A percentile compares a stretch with the other conserved stretches of the same genome.
Conservation (phyloP, 2,113 vertebrate genomes). For the Corvus cornix region DNA sequence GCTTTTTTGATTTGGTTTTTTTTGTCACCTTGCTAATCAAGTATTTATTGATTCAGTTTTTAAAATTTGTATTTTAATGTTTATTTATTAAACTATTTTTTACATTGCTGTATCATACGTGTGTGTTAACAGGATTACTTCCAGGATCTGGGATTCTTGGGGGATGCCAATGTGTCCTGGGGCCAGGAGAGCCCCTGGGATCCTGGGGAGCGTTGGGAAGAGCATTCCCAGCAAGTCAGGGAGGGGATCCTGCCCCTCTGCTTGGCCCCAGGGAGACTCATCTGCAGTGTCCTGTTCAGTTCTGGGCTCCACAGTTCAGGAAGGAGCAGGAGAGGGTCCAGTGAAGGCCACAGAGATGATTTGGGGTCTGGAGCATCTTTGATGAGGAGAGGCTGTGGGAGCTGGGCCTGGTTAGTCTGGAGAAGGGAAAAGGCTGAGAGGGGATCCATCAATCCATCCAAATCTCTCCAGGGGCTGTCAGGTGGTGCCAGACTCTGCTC, state of each 20-base stretch:
- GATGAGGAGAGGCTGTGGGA: not conserved
- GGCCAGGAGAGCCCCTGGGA: not conserved
- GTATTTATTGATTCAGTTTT: not conserved
- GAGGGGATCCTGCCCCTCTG: not conserved
- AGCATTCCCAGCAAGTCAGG: not conserved
- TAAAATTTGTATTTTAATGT: too few species aligned
- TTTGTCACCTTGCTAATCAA: accelerated
- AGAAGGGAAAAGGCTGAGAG: not conserved
- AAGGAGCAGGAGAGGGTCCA: not conserved
- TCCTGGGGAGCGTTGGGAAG: not conserved
- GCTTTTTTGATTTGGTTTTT: not conserved
- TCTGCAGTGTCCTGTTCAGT: not conserved
- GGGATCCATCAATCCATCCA: not conserved
- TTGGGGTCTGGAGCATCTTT: not conserved
- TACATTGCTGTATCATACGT: not conserved
- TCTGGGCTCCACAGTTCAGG: not conserved
- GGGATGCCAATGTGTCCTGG: not conserved
- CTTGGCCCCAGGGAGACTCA: not conserved
- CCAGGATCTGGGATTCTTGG: not conserved
- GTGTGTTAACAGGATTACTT: not conserved
- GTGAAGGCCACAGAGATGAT: not conserved
- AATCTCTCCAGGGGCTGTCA: not conserved
- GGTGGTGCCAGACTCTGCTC: not conserved
- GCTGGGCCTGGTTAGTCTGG: not conserved
- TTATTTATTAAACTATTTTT: too few species aligned